A percentile compares a stretch with the other conserved stretches of the same genome.
Evolutionary conservation across 2,113 vertebrate species (phyloP).

Genomic region (Rhineura floridana): DNA sequence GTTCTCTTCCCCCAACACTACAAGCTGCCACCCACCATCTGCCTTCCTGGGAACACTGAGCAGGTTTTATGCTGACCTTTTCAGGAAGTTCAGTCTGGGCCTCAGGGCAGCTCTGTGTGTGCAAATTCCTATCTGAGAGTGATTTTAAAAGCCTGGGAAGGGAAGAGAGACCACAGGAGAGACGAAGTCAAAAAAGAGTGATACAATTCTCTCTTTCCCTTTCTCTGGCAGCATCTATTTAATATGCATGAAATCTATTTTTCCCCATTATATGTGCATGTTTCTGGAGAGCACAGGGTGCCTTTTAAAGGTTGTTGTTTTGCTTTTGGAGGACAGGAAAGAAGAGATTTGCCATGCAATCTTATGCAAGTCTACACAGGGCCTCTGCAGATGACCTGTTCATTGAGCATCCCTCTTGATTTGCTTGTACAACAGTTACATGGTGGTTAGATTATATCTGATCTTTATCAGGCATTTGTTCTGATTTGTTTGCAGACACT

Average conservation of each 20-base stretch:
- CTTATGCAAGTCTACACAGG: background rate
- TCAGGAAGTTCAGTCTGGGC: background rate
- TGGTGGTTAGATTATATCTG: no score
- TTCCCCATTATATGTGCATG: background rate
- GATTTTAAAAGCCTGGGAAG: background rate
- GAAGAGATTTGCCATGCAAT: background rate
- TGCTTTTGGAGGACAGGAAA: background rate
- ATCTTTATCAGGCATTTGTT: no score
- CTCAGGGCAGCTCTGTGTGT: background rate
- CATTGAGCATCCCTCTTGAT: background rate
- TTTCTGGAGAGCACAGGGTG: no score
- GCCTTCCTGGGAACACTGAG: background rate
- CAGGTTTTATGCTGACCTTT: background rate
- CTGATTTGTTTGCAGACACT: no score
- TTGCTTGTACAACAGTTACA: no score
- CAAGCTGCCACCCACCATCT: no score
- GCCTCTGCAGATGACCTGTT: no score
- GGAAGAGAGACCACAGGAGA: background rate
- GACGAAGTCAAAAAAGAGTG: background rate
- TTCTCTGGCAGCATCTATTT: background rate
- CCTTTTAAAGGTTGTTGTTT: no score
- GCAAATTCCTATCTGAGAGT: background rate
- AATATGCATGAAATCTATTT: background rate
- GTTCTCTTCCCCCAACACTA: no score
- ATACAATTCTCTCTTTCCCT: background rate